These are phyloP conservation scores for Deladenus siricidicola DNA, from an alignment of 2,888 invertebrate genomes.

Conservation along the genomic window DNA sequence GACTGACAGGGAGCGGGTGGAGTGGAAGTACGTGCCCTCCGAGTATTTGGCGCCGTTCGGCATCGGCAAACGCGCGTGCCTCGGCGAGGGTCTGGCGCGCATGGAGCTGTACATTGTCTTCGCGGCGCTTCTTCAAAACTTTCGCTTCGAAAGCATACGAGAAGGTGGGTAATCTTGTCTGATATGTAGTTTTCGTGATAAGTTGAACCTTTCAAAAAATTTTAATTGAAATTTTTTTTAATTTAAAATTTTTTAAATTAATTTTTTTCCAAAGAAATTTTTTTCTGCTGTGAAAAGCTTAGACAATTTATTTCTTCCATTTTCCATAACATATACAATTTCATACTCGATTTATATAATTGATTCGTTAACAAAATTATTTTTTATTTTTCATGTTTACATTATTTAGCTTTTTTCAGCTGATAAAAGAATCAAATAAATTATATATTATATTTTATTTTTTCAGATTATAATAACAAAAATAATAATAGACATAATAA, in stretches of 20 bases:
- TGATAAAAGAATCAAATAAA: too few species aligned
- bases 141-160: conserved; percentile 37
- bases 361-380: too few species aligned
- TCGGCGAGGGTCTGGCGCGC: conserved; percentile 39
- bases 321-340: too few species aligned
- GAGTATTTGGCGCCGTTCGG: conserved; percentile 27
- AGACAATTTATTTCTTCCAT: too few species aligned
- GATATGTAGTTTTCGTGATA: conserved; percentile 63
- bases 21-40: conserved; percentile 11
- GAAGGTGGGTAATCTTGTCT: conserved; percentile 38
- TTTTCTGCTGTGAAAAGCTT: too few species aligned
- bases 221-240: conserved; percentile 71
- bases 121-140: conserved; percentile 37
- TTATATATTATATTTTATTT: too few species aligned
- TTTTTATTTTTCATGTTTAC: too few species aligned
- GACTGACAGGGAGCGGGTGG: background rate
- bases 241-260: conserved; percentile 57
- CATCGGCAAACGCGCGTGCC: conserved; percentile 27
- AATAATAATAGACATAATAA: too few species aligned
- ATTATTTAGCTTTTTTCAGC: too few species aligned
- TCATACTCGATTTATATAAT: too few species aligned
- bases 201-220: conserved; percentile 36
- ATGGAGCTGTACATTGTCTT: conserved; percentile 41
- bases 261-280: background rate
- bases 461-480: too few species aligned